Percentiles rank a stretch among this genome's conserved stretches.
phyloP scores from a whole-genome alignment of 2,113 vertebrate species.

The Epinephelus cyanopodus region DNA sequence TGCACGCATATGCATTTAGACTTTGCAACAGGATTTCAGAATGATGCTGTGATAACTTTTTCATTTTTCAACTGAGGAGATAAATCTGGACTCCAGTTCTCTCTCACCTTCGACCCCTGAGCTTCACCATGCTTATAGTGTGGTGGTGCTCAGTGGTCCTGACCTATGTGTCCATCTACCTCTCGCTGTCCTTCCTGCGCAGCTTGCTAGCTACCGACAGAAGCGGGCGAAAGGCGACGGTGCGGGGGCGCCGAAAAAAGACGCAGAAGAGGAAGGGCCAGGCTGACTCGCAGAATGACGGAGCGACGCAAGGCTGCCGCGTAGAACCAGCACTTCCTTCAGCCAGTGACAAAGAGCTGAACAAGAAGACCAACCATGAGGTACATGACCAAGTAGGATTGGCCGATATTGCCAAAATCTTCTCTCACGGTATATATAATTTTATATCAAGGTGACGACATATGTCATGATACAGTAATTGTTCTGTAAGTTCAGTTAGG shows the following conservation, averaged over 20 bases:
- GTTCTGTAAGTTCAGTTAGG: too few species aligned
- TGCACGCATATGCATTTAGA: not conserved
- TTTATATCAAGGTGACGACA: too few species aligned
- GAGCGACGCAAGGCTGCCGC: constrained; percentile 68
- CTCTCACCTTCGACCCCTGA: constrained; percentile 34
- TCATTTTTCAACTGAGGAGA: not conserved
- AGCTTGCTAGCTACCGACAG: constrained; percentile 86
- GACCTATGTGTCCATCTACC: constrained; percentile 82
- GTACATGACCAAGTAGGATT: constrained; percentile 45
- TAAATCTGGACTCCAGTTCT: constrained; percentile 43
- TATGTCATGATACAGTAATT: too few species aligned
- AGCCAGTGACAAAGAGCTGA: constrained; percentile 15
- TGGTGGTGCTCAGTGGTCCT: constrained; percentile 83
- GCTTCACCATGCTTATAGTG: constrained; percentile 77
- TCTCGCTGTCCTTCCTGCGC: constrained; percentile 83
- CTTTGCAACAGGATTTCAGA: not conserved
- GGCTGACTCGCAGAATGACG: constrained; percentile 76
- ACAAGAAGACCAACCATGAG: constrained; percentile 61
- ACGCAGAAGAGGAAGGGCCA: constrained; percentile 85
- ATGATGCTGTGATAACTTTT: constrained; percentile 14
- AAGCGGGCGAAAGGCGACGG: constrained; percentile 82
- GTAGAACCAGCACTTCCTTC: constrained; percentile 62
- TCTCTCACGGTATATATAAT: too few species aligned
- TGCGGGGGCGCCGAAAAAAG: constrained; percentile 83
- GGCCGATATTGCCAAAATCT: not conserved